Conservation (phyloP, 2,113 vertebrate species). For the Butorides virescens region DNA sequence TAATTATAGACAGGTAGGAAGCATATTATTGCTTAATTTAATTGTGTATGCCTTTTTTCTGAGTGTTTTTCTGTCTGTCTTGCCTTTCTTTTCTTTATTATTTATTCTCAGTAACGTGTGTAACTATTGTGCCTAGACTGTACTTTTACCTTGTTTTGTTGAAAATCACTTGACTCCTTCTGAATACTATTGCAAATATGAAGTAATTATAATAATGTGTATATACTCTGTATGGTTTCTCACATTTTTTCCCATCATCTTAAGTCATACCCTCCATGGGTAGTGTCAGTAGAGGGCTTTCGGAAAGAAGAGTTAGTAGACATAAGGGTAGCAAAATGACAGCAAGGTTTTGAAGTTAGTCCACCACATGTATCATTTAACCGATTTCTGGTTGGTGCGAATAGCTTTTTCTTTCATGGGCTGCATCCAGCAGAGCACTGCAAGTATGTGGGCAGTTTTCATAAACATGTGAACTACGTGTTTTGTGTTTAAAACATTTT, state of each 20-base stretch:
- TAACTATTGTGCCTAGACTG: not conserved
- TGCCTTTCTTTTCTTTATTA: not conserved
- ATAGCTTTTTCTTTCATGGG: not conserved
- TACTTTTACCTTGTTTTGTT: not conserved
- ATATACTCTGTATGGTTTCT: not conserved
- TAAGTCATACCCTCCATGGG: not conserved
- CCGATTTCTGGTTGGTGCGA: not conserved
- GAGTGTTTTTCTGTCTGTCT: not conserved
- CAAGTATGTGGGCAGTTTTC: not conserved
- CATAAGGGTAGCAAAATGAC: not conserved
- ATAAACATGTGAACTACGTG: not conserved
- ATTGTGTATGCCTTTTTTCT: not conserved
- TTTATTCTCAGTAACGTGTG: not conserved
- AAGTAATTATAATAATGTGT: not conserved
- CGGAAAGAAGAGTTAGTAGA: not conserved
- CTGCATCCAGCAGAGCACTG: not conserved
- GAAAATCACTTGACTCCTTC: not conserved
- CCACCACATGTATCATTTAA: not conserved
- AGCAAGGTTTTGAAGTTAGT: not conserved
- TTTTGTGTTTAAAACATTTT: not conserved
- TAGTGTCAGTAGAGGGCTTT: not conserved
- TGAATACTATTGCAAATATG: not conserved
- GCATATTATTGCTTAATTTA: not conserved
- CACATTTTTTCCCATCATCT: not conserved
- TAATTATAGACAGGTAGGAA: slow-evolving; percentile 76